Evolutionary conservation across 2,113 vertebrate species (phyloP).

Genomic region (Myocastor coypus): DNA sequence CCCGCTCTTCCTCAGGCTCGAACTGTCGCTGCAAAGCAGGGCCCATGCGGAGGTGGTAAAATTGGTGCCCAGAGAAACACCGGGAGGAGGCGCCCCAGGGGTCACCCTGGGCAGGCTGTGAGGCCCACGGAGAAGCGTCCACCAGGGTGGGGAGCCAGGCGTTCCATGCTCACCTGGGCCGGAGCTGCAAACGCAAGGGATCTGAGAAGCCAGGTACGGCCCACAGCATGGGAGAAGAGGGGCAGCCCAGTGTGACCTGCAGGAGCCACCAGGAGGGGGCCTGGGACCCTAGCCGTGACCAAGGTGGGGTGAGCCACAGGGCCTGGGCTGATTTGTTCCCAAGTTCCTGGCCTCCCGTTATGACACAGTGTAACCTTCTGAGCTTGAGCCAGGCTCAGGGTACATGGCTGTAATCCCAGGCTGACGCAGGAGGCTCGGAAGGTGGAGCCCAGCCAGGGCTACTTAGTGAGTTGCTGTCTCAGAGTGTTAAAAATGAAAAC

Average conservation of each 20-base stretch:
- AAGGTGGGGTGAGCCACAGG: neutral
- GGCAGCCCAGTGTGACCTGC: neutral
- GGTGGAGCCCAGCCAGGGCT: neutral
- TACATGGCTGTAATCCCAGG: neutral
- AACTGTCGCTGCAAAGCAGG: accelerated
- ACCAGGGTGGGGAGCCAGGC: neutral
- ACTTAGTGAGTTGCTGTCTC: neutral
- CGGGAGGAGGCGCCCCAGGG: neutral
- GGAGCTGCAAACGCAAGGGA: neutral
- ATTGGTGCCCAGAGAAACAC: accelerated
- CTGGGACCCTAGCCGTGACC: too few relatives aligned
- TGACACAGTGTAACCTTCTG: accelerated
- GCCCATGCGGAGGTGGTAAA: neutral
- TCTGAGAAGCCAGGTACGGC: neutral
- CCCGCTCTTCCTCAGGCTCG: neutral
- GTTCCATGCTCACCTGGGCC: neutral
- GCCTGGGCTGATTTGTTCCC: neutral
- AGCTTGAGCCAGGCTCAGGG: neutral
- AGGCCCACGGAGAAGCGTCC: neutral
- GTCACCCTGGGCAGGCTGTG: neutral
- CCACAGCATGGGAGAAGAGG: neutral
- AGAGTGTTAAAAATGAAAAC: neutral
- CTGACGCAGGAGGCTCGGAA: neutral
- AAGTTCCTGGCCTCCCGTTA: neutral
- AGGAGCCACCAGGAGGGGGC: neutral